Base-by-base conservation (phyloP, 2,888 invertebrate species). In the Stenichneumon culpator region DNA sequence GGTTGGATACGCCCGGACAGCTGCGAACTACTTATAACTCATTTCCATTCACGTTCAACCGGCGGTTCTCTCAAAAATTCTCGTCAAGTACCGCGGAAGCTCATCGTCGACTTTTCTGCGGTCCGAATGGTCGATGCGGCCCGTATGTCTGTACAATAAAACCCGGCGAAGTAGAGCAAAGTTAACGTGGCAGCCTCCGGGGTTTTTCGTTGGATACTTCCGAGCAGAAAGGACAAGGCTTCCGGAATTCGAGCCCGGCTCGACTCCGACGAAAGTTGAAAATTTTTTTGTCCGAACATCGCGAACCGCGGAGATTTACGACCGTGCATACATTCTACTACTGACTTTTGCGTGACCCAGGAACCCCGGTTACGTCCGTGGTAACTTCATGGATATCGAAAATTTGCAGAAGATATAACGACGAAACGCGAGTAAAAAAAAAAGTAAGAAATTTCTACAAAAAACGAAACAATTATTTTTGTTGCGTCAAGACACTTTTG, bases 261-360 rank as follows among this genome's bases (percentile, higher is more conserved):
- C 28, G 44, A 87, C 89, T 90, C 83, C 88, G 87, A 86, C 73
- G 86, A 89, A 91, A 90, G 88, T 91, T 90, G 3, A 86, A 88
- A 87, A 88, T 90, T 89, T 90, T 89, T n/a, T 67, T 39, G 44
- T 44, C 50, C 28, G 47, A 54, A 68, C 87, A 74, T 80, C 82
- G 79, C 63, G 65, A 44, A 16, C 75, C 70, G 69, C 22, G 54
- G 65, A 57, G 63, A 74, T 28, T 57, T 69, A 25, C 47, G 74
- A 9, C 47, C 28, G 60, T 63, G 22, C 22, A 25, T 57, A 25
- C 11, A 22, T 16, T 44, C 44, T 14, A 3, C 14, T 16, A 16
- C 14, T 16, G 44, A 11, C 16, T 44, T 16, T 16, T 16, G 44
- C 44, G 44, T 16, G 44, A 44, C 44, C 44, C 44, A 14, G 14